These are phyloP conservation scores for Phoenicopterus ruber DNA, from an alignment of 2,113 vertebrate species.

Conservation along the genomic window DNA sequence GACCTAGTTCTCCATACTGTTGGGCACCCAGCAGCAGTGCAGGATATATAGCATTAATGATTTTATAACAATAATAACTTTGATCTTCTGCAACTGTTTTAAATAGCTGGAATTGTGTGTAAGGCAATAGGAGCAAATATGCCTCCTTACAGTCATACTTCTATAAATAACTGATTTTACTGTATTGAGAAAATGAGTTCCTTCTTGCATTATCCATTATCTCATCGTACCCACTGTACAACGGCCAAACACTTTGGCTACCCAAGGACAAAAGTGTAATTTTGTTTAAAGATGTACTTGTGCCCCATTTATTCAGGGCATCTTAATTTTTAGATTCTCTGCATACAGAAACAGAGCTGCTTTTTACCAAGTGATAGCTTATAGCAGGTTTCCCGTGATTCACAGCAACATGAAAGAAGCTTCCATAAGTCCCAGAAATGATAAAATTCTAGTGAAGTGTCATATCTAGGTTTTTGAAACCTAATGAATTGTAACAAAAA, in stretches of 20 bases:
- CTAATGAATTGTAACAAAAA: neutral
- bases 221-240: neutral
- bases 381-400: neutral
- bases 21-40: neutral
- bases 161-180: neutral
- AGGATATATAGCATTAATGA: neutral
- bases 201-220: neutral
- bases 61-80: neutral
- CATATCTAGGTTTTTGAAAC: neutral
- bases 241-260: neutral
- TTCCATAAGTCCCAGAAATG: neutral
- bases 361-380: neutral
- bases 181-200: neutral
- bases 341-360: neutral
- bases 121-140: neutral
- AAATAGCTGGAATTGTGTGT: neutral
- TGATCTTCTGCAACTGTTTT: neutral
- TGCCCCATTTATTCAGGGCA: neutral
- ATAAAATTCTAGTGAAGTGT: neutral
- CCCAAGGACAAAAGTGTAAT: neutral
- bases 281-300: neutral
- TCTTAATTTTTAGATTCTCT: neutral
- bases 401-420: neutral
- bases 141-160: neutral
- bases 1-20: neutral